Percentiles rank a stretch among this genome's conserved stretches.
phyloP scores from a whole-genome alignment of 2,113 vertebrate genomes.

The Perca schrenkii region DNA sequence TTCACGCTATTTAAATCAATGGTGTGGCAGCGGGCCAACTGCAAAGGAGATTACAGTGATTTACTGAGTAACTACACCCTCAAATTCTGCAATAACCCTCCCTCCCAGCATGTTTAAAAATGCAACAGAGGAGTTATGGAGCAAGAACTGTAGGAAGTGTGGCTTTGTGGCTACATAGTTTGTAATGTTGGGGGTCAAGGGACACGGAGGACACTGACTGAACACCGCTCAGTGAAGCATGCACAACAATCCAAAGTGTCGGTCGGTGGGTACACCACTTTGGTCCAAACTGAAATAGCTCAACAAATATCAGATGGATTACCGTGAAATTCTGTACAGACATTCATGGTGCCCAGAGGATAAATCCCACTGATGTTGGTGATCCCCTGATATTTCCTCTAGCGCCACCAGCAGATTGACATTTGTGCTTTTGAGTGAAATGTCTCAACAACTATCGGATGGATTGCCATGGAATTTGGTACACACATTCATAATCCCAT shows the following conservation, averaged over 20 bases:
- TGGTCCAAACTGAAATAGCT: neutral
- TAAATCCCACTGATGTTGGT: neutral
- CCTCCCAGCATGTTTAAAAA: neutral
- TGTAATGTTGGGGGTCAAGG: neutral
- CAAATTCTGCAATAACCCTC: conserved; percentile 13
- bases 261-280: too few species aligned
- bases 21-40: conserved; percentile 34
- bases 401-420: neutral
- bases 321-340: neutral
- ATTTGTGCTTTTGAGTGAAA: neutral
- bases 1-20: conserved; percentile 51
- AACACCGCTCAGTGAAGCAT: neutral
- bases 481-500: neutral
- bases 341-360: neutral
- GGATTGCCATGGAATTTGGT: neutral
- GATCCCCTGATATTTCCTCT: neutral
- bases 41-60: conserved; percentile 51
- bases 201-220: neutral
- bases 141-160: neutral
- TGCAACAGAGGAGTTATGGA: neutral
- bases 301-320: neutral
- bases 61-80: conserved; percentile 18
- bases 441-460: neutral
- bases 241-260: neutral
- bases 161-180: neutral